Percentiles rank a stretch among this genome's conserved stretches.
phyloP scores from a whole-genome alignment of 2,113 vertebrate genomes.

The Salvelinus fontinalis region DNA sequence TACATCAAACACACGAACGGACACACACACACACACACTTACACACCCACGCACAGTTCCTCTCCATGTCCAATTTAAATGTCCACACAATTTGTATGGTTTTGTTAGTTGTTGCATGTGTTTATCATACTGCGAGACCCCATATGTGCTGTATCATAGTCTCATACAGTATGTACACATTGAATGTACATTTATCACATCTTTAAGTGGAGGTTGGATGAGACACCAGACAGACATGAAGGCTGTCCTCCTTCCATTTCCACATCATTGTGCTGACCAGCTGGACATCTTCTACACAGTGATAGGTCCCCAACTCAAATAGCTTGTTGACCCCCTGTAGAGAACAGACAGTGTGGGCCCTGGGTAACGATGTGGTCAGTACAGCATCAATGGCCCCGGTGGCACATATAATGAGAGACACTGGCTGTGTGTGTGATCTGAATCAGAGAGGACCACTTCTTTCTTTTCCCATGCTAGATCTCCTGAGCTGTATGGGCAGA shows the following conservation, averaged over 20 bases:
- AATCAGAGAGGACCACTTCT: constrained; percentile 44
- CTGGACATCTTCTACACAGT: neutral
- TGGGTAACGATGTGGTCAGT: constrained; percentile 35
- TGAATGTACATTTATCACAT: neutral
- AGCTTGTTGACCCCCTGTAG: constrained; percentile 50
- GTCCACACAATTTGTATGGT: constrained; percentile 16
- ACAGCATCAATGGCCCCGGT: constrained; percentile 45
- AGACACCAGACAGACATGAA: constrained; percentile 30
- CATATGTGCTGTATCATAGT: too few relatives aligned
- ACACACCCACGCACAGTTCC: constrained; percentile 20
- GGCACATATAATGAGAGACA: constrained; percentile 60
- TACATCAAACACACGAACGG: constrained; percentile 43
- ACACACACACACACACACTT: neutral
- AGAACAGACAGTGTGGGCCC: constrained; percentile 32
- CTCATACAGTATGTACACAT: too few relatives aligned
- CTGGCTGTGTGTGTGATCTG: constrained; percentile 52
- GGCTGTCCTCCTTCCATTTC: constrained; percentile 43
- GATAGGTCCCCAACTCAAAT: constrained; percentile 39
- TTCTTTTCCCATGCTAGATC: neutral
- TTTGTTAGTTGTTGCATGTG: constrained; percentile 15
- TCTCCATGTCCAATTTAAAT: constrained; percentile 26
- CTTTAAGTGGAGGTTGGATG: neutral
- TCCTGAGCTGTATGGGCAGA: constrained; percentile 19
- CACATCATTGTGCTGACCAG: constrained; percentile 19
- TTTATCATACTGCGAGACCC: neutral